phyloP scores from a whole-genome alignment of 2,113 vertebrate genomes.

The Neogobius melanostomus region DNA sequence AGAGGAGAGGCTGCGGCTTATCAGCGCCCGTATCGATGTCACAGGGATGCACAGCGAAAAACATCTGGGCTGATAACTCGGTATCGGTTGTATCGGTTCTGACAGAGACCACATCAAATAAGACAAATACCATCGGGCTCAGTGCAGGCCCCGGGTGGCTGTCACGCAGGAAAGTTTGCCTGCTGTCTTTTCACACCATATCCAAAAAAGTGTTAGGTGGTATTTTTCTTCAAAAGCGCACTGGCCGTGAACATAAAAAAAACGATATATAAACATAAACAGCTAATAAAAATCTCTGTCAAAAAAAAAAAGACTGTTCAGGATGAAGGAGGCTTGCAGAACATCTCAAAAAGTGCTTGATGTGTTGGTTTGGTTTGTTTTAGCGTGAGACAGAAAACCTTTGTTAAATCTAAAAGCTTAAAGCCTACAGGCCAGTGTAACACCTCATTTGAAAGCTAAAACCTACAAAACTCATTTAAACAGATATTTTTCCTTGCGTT shows the following conservation, averaged over 20 bases:
- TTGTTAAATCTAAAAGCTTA: too few species aligned
- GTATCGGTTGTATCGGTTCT: constrained; percentile 27
- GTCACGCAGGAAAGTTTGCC: background rate
- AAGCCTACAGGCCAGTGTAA: too few species aligned
- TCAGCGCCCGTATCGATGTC: constrained; percentile 70
- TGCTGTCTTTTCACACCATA: background rate
- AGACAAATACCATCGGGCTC: constrained; percentile 25
- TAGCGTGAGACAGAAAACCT: too few species aligned
- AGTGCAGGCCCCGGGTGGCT: background rate
- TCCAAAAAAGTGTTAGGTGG: background rate
- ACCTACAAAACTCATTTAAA: too few species aligned
- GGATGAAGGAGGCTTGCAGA: background rate
- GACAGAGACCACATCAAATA: constrained; percentile 1
- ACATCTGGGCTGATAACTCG: constrained; percentile 50
- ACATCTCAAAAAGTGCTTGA: too few species aligned
- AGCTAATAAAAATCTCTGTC: background rate
- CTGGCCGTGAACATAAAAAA: too few species aligned
- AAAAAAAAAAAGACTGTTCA: background rate
- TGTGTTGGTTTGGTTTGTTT: too few species aligned
- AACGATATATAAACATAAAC: too few species aligned
- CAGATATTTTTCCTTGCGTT: too few species aligned
- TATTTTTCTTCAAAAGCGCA: too few species aligned
- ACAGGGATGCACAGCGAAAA: constrained; percentile 29
- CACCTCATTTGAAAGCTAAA: too few species aligned
- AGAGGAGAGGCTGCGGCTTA: constrained; percentile 61